Conservation (phyloP, 2,797 vertebrate species). For the Cheirogaleus major region DNA sequence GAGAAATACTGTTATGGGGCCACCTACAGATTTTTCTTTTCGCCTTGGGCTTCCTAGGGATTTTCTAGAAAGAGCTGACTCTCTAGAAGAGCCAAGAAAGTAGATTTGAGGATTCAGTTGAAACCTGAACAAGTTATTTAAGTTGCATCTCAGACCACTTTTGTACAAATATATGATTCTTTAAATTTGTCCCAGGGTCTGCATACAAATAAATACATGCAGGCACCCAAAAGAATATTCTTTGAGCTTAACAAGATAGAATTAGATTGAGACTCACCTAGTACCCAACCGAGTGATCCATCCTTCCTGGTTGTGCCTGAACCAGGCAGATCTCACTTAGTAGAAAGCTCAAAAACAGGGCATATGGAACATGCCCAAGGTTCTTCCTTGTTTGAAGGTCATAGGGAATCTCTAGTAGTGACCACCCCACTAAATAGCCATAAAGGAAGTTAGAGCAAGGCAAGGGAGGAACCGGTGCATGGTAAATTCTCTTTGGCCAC, state of each 20-base stretch:
- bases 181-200: background rate
- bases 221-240: background rate
- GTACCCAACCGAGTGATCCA: background rate
- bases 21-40: background rate
- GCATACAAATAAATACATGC: background rate
- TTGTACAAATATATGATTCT: background rate
- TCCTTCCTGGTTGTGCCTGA: background rate
- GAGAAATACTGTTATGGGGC: background rate
- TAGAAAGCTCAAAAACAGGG: background rate
- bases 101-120: background rate
- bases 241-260: background rate
- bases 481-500: background rate
- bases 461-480: background rate
- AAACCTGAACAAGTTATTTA: background rate
- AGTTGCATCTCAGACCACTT: background rate
- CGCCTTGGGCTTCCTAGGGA: background rate
- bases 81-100: background rate
- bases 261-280: background rate
- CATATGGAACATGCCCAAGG: rapidly evolving
- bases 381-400: background rate
- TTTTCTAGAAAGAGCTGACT: constrained; percentile 8
- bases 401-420: background rate
- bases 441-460: background rate
- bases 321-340: background rate
- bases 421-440: background rate